Evolutionary conservation across 2,113 vertebrate species (phyloP).

Genomic region (Syngnathus floridae): DNA sequence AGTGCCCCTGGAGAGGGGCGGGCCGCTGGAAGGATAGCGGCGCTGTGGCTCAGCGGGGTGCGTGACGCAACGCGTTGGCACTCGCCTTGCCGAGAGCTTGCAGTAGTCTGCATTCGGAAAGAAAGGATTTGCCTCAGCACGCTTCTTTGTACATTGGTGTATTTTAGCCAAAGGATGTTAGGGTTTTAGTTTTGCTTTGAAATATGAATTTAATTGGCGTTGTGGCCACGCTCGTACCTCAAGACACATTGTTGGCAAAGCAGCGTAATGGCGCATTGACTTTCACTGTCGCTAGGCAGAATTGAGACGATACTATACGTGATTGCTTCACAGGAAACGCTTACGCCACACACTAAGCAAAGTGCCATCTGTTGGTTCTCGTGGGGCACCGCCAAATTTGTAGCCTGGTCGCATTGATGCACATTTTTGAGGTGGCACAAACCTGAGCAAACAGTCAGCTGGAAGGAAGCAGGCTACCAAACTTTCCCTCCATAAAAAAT

Average conservation of each 20-base stretch:
- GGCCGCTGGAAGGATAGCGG: slow-evolving; percentile 38
- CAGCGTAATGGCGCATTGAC: too few species aligned
- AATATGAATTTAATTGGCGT: neutral
- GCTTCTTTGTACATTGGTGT: neutral
- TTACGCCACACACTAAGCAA: too few species aligned
- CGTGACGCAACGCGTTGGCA: slow-evolving; percentile 62
- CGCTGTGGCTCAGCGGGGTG: slow-evolving; percentile 54
- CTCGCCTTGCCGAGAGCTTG: slow-evolving; percentile 53
- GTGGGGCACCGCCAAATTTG: neutral
- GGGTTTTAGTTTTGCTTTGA: neutral
- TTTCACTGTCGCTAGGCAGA: too few species aligned
- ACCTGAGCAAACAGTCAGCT: too few species aligned
- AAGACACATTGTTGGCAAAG: too few species aligned
- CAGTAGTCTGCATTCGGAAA: slow-evolving; percentile 27
- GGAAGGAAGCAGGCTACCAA: too few species aligned
- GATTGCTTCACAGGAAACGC: neutral
- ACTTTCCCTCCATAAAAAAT: too few species aligned
- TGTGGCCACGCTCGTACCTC: too few species aligned
- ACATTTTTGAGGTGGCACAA: too few species aligned
- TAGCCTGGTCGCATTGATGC: too few species aligned
- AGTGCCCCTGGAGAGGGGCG: slow-evolving; percentile 32
- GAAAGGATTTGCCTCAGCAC: slow-evolving; percentile 34
- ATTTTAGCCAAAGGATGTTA: neutral
- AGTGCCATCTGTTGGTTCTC: neutral
- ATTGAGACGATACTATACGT: too few species aligned